These are phyloP conservation scores for Calameuta filiformis DNA, from an alignment of 2,888 invertebrate species.

Conservation along the genomic window DNA sequence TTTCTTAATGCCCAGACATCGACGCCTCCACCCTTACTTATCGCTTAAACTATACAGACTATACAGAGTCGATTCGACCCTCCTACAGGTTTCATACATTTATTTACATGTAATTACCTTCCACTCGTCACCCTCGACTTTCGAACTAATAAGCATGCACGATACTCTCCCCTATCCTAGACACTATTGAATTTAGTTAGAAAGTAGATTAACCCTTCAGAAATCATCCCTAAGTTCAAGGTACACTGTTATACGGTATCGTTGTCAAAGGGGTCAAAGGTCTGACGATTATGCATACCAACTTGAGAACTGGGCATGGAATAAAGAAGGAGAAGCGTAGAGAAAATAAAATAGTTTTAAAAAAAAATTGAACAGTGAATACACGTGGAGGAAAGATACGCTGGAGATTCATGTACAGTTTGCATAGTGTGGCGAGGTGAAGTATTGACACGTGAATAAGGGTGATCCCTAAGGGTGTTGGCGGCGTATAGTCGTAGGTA, in stretches of 20 bases:
- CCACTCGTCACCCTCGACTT: conserved; percentile 19
- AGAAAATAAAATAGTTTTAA: no score
- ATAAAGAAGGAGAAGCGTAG: no score
- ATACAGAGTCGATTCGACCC: conserved; percentile 10
- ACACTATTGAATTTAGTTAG: no score
- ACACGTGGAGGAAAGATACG: neutral
- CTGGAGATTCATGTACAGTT: neutral
- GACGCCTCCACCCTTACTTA: conserved; percentile 3
- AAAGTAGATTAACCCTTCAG: no score
- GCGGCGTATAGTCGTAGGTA: no score
- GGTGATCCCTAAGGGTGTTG: conserved; percentile 11
- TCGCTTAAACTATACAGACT: conserved; percentile 14
- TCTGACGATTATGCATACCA: no score
- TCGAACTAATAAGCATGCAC: conserved; percentile 43
- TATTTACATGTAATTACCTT: conserved; percentile 54
- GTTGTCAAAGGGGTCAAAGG: no score
- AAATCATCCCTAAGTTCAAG: no score
- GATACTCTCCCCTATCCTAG: conserved; percentile 10
- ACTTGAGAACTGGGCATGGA: no score
- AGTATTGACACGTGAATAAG: conserved; percentile 45
- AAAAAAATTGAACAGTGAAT: no score
- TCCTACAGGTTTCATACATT: conserved; percentile 44
- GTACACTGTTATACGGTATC: no score
- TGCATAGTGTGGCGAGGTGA: conserved; percentile 19
- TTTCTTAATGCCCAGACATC: neutral